These are phyloP conservation scores for Octonoba sinensis DNA, from an alignment of 2,888 invertebrate genomes.

Conservation along the genomic window DNA sequence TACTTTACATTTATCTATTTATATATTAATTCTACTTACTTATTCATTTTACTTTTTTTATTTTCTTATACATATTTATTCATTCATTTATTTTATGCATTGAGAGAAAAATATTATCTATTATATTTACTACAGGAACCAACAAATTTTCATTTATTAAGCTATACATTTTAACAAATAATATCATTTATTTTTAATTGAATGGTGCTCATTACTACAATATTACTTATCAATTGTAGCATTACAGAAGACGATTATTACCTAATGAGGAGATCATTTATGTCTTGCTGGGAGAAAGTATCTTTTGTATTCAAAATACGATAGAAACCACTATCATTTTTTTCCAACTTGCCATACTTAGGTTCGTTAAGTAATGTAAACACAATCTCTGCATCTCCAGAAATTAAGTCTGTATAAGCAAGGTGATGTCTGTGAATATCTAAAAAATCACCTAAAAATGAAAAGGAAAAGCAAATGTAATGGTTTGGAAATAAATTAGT, in stretches of 20 bases:
- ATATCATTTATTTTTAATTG: no score
- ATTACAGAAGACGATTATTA: neutral
- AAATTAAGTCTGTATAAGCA: constrained; percentile 51
- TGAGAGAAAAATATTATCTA: no score
- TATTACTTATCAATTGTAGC: no score
- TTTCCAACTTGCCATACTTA: constrained; percentile 43
- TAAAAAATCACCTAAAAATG: constrained; percentile 22
- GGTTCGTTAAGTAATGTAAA: constrained; percentile 39
- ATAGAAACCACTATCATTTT: constrained; percentile 20
- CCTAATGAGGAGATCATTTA: constrained; percentile 43
- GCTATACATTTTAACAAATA: no score
- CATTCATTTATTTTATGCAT: no score
- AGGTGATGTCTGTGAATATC: constrained; percentile 45
- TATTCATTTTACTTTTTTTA: no score
- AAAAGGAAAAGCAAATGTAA: neutral
- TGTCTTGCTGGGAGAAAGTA: constrained; percentile 50
- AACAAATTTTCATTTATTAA: no score
- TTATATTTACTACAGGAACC: no score
- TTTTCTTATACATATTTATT: no score
- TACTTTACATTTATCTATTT: no score
- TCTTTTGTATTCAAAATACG: constrained; percentile 16
- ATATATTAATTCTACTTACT: no score
- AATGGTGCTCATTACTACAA: no score
- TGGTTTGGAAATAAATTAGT: neutral
- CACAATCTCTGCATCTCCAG: constrained; percentile 36